Evolutionary conservation across 2,797 vertebrate species (phyloP), one percentile per base, ranked within the genome.

Genomic region (Phrynocephalus vlangalii): DNA sequence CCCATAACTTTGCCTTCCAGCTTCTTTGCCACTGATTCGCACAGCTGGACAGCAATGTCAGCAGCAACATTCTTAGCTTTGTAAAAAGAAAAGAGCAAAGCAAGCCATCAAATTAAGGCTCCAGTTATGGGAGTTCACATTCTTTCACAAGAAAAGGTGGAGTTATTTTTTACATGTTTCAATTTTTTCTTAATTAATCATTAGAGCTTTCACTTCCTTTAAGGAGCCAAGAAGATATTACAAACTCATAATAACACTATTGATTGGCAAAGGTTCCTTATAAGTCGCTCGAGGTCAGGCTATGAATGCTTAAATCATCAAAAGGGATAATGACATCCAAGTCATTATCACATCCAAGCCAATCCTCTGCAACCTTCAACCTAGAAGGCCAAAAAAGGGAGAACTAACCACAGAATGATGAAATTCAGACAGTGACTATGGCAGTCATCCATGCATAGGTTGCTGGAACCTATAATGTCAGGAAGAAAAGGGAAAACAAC

Each of bases 1-100:
- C 99, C 99, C 99, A 99, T 99, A 96, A 99, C 98, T 96, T 99
- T 99, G 90, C 99, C 99, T 96, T 99, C 99, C 96, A 99, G 95
- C 93, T 99, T 99, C 95, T 97, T 99, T 91, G 98, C 98, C 91
- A 99, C 98, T 0, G 99, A 99, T 90, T 99, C 98, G 80, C 99
- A 99, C 90, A 99, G 98, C 96, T 98, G 98, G 86, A 97, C 96
- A 26, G 99, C 96, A 38, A 99, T 99, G 2, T 99, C 99, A 66
- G 98, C 97, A 90, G 99, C 99, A 96, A 99, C 99, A 3, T 99
- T 99, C 97, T 99, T 99, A 22, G 98, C 99, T 99, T 83, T 0
- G 1, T 26, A 20, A 24, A 9, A 89, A 2, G 63, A 0, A 79
- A 11, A 56, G 13, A 56, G 9, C 1, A 22, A 44, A 11, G 7